Conservation (phyloP, 2,888 invertebrate species). For the Eupithecia inturbata region DNA sequence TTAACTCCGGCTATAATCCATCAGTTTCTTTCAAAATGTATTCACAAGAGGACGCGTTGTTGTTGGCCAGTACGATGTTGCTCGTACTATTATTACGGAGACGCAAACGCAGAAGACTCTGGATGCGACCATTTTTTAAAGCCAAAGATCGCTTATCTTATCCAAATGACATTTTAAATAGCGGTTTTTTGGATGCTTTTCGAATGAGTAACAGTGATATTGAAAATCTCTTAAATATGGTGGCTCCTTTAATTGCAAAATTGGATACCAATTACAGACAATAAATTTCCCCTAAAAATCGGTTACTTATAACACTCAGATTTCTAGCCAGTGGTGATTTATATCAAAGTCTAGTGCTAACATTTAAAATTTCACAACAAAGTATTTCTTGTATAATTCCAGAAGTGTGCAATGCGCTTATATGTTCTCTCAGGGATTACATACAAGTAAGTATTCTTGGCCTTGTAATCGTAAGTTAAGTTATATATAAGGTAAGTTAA, state of each 20-base stretch:
- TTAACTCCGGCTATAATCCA: slow-evolving; percentile 28
- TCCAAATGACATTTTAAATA: slow-evolving; percentile 39
- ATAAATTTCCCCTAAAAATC: slow-evolving; percentile 44
- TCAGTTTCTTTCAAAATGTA: slow-evolving; percentile 47
- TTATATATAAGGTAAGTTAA: too few relatives aligned
- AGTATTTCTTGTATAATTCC: slow-evolving; percentile 40
- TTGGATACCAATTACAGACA: slow-evolving; percentile 46
- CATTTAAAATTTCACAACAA: slow-evolving; percentile 42
- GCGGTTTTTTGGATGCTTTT: slow-evolving; percentile 34
- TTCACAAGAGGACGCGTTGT: slow-evolving; percentile 48
- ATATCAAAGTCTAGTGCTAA: slow-evolving; percentile 43
- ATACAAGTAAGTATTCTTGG: slow-evolving; percentile 34
- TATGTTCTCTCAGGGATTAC: slow-evolving; percentile 36
- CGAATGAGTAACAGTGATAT: slow-evolving; percentile 32
- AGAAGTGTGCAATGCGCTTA: slow-evolving; percentile 25
- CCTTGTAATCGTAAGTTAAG: slow-evolving; percentile 22
- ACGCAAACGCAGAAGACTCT: slow-evolving; percentile 32
- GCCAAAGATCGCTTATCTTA: slow-evolving; percentile 41
- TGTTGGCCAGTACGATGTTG: slow-evolving; percentile 46
- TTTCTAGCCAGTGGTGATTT: slow-evolving; percentile 43
- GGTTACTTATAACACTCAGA: slow-evolving; percentile 44
- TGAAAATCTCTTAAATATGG: slow-evolving; percentile 45
- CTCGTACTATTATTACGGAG: slow-evolving; percentile 45
- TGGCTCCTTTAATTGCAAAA: slow-evolving; percentile 46
- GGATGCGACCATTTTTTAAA: slow-evolving; percentile 33